A percentile compares a stretch with the other conserved stretches of the same genome.
phyloP scores from a whole-genome alignment of 2,888 invertebrate species.

The Holacanthella duospinosa region DNA sequence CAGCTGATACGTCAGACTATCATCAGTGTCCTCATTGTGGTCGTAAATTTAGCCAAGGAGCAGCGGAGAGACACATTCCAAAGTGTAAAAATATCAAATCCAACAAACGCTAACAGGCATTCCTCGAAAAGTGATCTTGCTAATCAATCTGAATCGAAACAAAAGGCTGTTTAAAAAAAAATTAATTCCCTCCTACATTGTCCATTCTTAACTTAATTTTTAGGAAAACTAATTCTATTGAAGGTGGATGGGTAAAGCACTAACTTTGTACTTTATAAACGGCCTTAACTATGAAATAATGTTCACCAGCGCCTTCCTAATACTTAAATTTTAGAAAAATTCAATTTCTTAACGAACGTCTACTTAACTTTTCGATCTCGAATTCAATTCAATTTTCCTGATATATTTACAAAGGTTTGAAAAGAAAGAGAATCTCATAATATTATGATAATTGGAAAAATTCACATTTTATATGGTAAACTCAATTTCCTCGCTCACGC shows the following conservation, averaged over 20 bases:
- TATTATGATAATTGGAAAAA: no score
- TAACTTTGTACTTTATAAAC: neutral
- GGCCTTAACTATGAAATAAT: neutral
- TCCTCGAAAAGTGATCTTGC: neutral
- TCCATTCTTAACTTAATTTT: neutral
- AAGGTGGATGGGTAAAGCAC: neutral
- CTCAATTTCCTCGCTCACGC: no score
- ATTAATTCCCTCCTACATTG: neutral
- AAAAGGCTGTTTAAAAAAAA: neutral
- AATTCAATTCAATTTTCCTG: no score
- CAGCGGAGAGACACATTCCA: slow-evolving; percentile 84
- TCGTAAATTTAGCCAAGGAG: slow-evolving; percentile 69
- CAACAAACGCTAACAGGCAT: slow-evolving; percentile 1
- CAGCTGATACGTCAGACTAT: slow-evolving; percentile 80
- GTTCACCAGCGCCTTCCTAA: no score
- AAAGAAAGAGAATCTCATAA: no score
- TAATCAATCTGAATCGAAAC: neutral
- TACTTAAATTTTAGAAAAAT: no score
- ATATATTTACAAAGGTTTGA: no score
- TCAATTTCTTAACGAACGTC: no score
- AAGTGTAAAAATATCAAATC: slow-evolving; percentile 55
- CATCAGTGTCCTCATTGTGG: slow-evolving; percentile 79
- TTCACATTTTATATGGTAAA: no score
- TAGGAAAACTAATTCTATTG: neutral
- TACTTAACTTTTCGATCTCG: no score